phyloP scores from a whole-genome alignment of 2,888 invertebrate species.

The Stenichneumon culpator region DNA sequence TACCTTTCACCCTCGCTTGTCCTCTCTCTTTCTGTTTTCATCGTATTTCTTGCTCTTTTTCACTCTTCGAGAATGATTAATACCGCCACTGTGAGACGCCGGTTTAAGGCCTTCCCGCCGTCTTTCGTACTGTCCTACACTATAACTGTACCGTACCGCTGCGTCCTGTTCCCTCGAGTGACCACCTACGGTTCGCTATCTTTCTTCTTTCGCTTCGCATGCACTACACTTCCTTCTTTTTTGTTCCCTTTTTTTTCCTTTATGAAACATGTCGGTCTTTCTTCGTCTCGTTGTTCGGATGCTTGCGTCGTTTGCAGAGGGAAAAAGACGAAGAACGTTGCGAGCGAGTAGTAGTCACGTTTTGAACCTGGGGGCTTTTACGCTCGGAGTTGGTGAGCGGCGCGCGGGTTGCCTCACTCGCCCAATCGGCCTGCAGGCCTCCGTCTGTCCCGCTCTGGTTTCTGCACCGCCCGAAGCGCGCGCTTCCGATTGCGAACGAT shows the following conservation, averaged over 20 bases:
- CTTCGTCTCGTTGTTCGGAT: constrained; percentile 35
- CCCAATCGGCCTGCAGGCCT: constrained; percentile 4
- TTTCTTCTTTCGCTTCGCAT: constrained; percentile 30
- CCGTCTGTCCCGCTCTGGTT: constrained; percentile 36
- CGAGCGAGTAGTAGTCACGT: constrained; percentile 44
- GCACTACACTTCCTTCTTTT: background rate
- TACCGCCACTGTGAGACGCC: constrained; percentile 75
- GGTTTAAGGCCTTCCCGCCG: constrained; percentile 78
- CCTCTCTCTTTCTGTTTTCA: constrained; percentile 24
- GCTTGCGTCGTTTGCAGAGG: background rate
- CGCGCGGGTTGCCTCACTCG: constrained; percentile 36
- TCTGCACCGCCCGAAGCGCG: constrained; percentile 36
- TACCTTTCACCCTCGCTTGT: constrained; percentile 13
- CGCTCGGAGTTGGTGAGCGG: constrained; percentile 35
- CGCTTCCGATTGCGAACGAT: constrained; percentile 57
- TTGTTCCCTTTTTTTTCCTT: background rate
- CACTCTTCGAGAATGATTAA: constrained; percentile 75
- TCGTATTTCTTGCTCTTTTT: constrained; percentile 39
- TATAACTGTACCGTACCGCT: constrained; percentile 7
- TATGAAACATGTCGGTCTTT: constrained; percentile 2
- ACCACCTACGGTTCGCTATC: constrained; percentile 55
- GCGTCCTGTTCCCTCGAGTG: constrained; percentile 34
- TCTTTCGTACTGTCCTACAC: constrained; percentile 64
- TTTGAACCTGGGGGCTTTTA: constrained; percentile 32
- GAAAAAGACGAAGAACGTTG: constrained; percentile 14